Evolutionary conservation across 2,113 vertebrate genomes (phyloP), one percentile per base, ranked within the genome.

Genomic region (Rhadina sibilatrix): DNA sequence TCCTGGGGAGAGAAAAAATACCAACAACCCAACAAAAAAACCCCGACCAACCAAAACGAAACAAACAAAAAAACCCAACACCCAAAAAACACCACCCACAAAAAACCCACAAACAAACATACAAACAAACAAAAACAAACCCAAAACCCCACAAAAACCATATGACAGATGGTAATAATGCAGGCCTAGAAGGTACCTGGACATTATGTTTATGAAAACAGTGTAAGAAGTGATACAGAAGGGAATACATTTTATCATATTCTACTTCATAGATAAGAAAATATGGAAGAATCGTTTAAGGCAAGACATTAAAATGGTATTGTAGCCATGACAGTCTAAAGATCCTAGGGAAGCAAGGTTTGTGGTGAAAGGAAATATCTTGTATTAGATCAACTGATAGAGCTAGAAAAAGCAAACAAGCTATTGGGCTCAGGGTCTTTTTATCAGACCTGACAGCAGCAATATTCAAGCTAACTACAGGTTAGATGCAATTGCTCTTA

Each of bases 311-410:
- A 72, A 72, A 94, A 90, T 84, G 66, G 28, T 85, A 42, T 5
- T 63, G 75, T 80, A 94, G 52, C 44, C 0, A 1, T 64, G 80
- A 59, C 44, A 69, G 64, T 84, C 72, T 89, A 28, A 90, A 93
- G 64, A 92, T 94, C 56, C 60, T 50, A 44, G 64, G 47, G 72
- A 94, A 91, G 93, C 86, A 70, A 81, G 76, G 60, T 56, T 90
- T 91, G 64, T 83, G 89, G 93, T 7, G 14, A 93, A 96, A 96
- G 71, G 76, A 87, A 90, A 4, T 89, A 93, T 90, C 50, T 95
- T 92, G 78, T 89, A 90, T 96, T 93, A 94, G 91, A 95, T 97
- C 52, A 94, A 66, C 86, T 75, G 91, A 87, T 89, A 93, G 57
- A 77, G 24, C 68, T 92, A 83, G 69, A 82, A 89, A 94, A 95